Conservation (phyloP, 2,113 vertebrate species). For the Zeus faber region DNA sequence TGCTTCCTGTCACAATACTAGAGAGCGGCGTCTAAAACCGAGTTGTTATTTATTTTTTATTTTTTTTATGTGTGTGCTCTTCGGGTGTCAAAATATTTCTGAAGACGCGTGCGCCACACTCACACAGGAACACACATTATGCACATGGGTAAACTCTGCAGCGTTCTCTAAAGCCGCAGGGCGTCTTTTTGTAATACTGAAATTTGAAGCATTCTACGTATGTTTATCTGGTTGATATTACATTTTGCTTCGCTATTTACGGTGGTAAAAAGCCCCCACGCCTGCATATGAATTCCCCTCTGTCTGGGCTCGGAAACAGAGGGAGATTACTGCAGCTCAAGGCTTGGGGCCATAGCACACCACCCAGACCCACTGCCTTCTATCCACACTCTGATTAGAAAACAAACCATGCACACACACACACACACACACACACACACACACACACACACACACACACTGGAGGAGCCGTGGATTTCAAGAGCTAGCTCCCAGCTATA, state of each 20-base stretch:
- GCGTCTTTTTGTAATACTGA: constrained; percentile 35
- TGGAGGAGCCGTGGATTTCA: constrained; percentile 25
- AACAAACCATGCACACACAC: constrained; percentile 55
- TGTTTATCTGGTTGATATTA: constrained; percentile 37
- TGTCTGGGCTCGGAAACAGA: constrained; percentile 54
- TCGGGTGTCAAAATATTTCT: neutral
- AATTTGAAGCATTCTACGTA: constrained; percentile 35
- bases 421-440: constrained; percentile 21
- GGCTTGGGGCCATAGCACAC: constrained; percentile 44
- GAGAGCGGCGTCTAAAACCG: constrained; percentile 23
- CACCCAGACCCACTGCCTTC: constrained; percentile 42
- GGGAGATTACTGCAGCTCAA: constrained; percentile 48
- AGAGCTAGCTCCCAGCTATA: constrained; percentile 65
- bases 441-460: constrained; percentile 32
- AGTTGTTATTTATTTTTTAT: too few relatives aligned
- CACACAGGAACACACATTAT: constrained; percentile 10
- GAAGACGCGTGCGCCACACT: constrained; percentile 30
- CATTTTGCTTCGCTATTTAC: constrained; percentile 30
- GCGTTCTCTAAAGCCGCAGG: constrained; percentile 23
- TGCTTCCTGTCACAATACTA: constrained; percentile 24
- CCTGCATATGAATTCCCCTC: constrained; percentile 44
- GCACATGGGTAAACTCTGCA: constrained; percentile 8
- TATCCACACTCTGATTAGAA: constrained; percentile 61
- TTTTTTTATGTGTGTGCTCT: too few relatives aligned
- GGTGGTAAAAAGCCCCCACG: constrained; percentile 29